phyloP scores from a whole-genome alignment of 2,888 invertebrate species.

The Scaptomyza cyrtandrae region DNA sequence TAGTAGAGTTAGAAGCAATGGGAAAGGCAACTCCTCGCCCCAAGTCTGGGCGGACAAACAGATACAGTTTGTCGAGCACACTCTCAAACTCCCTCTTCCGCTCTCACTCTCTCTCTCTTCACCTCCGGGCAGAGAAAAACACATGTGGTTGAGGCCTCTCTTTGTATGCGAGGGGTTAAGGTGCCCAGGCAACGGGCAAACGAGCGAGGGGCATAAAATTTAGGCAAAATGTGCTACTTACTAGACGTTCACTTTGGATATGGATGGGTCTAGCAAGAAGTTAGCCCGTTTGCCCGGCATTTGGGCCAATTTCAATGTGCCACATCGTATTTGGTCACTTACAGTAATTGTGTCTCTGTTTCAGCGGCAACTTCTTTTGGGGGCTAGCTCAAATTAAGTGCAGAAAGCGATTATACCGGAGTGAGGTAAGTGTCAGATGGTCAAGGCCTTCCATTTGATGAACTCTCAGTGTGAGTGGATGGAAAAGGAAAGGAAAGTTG shows the following conservation, averaged over 20 bases:
- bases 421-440: slow-evolving; percentile 37
- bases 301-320: slow-evolving; percentile 40
- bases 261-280: slow-evolving; percentile 1
- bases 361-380: slow-evolving; percentile 29
- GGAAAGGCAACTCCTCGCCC: slow-evolving; percentile 28
- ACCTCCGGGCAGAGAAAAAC: slow-evolving; percentile 49
- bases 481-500: neutral
- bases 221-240: slow-evolving; percentile 66
- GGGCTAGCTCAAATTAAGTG: slow-evolving; percentile 67
- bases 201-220: slow-evolving; percentile 46
- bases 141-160: slow-evolving; percentile 69
- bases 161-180: slow-evolving; percentile 68
- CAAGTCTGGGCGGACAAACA: slow-evolving; percentile 27
- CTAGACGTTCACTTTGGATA: slow-evolving; percentile 14
- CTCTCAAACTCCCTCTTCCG: neutral
- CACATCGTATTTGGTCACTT: slow-evolving; percentile 67
- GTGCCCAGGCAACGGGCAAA: slow-evolving; percentile 25
- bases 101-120: neutral
- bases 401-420: slow-evolving; percentile 66
- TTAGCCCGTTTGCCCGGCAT: slow-evolving; percentile 29
- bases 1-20: slow-evolving; percentile 31
- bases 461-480: slow-evolving; percentile 28
- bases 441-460: slow-evolving; percentile 67
- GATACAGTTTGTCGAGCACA: slow-evolving; percentile 36
- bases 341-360: slow-evolving; percentile 67